Evolutionary conservation across 2,888 invertebrate genomes (phyloP).

Genomic region (Apodemia mormo): DNA sequence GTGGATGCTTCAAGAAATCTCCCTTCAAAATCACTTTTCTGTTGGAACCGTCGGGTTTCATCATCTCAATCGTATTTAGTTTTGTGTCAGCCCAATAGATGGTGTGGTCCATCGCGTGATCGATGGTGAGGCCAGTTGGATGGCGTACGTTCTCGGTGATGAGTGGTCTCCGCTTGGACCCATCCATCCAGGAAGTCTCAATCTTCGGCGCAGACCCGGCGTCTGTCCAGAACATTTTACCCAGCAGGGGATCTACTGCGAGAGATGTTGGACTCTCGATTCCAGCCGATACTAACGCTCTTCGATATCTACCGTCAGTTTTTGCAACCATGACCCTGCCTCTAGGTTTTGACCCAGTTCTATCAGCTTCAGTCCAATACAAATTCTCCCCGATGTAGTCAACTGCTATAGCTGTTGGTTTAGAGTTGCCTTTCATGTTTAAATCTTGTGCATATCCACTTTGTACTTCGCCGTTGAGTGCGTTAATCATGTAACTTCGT

Average conservation of each 20-base stretch:
- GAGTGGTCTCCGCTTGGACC: constrained; percentile 90
- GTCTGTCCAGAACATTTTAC: constrained; percentile 96
- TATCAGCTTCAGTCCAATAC: constrained; percentile 95
- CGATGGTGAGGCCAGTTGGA: constrained; percentile 95
- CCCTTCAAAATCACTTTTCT: constrained; percentile 88
- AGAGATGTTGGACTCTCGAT: constrained; percentile 94
- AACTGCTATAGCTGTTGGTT: constrained; percentile 93
- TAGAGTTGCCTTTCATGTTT: constrained; percentile 90
- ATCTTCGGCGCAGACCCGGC: constrained; percentile 95
- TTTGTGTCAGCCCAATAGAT: constrained; percentile 98
- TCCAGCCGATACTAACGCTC: constrained; percentile 89
- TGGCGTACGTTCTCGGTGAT: constrained; percentile 91
- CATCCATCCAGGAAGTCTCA: constrained; percentile 98
- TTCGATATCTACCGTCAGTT: constrained; percentile 93
- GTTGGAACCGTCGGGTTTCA: constrained; percentile 90
- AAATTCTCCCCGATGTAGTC: constrained; percentile 97
- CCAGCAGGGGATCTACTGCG: constrained; percentile 92
- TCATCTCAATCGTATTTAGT: constrained; percentile 92
- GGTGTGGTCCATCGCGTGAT: constrained; percentile 93
- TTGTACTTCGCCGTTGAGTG: constrained; percentile 88
- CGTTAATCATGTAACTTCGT: constrained; percentile 94
- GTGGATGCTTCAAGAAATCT: constrained; percentile 88
- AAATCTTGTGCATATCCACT: constrained; percentile 93
- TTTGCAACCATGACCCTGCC: constrained; percentile 93
- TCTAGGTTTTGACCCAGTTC: constrained; percentile 87